Evolutionary conservation across 2,888 invertebrate genomes (phyloP), one percentile per base, ranked within the genome.

Genomic region (Napeogenes inachia): DNA sequence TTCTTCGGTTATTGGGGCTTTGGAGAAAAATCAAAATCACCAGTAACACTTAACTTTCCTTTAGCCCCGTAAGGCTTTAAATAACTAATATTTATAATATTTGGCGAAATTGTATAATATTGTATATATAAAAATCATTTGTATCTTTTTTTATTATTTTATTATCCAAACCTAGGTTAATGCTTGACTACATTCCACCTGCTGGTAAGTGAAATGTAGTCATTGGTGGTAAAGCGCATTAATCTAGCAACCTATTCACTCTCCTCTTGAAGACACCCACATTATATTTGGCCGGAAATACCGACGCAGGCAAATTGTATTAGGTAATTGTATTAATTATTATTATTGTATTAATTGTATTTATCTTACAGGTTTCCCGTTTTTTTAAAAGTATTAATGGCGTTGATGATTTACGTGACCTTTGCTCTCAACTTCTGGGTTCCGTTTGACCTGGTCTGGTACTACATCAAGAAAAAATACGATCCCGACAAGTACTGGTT

Each of bases 1-100:
- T 79, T 79, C 63, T 78, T 82, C 45, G 84, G 82, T 0, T 80
- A 79, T 59, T 84, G 79, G 80, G 79, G 78, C 1, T 84, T 75
- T 32, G 82, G 81, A 0, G 79, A 77, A 8, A 32, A 59, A 2
- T 61, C 76, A 0, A 68, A 65, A 3, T 75, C 79, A 1, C 83
- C 83, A 0, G 75, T 84, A n/a, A 84, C 83, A 0, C 56, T 82
- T 3, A 81, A 84, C 56, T 81, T 82, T 46, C 80, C 82, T 0
- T 58, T 70, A 47, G 64, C 66, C 13, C 65, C 65, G 70, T 69
- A 42, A 67, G 64, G 10, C 8, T 62, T 57, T n/a, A 55, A 54
- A 38, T 33, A 5, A 55, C 38, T 21, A 21, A 54, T 33, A 30
- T 33, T n/a, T n/a, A 35, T 13, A 0, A 35, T 47, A 50, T 47